Evolutionary conservation across 2,113 vertebrate genomes (phyloP), one percentile per base, ranked within the genome.

Genomic region (Acanthochromis polyacanthus): DNA sequence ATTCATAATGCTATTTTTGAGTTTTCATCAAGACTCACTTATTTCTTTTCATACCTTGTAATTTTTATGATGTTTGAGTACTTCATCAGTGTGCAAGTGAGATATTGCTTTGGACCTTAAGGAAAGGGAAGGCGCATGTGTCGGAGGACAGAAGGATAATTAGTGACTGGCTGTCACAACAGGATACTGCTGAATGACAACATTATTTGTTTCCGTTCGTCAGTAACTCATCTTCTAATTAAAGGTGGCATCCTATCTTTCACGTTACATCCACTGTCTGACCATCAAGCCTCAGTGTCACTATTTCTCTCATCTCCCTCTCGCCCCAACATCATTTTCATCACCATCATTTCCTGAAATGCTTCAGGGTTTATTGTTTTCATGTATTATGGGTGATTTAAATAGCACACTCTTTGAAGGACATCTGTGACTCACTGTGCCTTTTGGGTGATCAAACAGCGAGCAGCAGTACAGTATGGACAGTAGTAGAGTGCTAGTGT

Each of bases 161-260:
- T 81, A 84, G 70, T 52, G 82, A 77, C 60, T 10, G 50, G 76
- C 81, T 90, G 90, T 91, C 89, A 92, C 59, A 87, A 92, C 83
- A 88, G 85, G 82, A 89, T 70, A 46, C 79, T 70, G 65, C 60
- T 83, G 83, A 90, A 90, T 87, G 87, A 91, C 89, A 90, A 69
- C 81, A 76, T 85, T 75, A 89, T 91, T 92, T 89, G 82, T 91
- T 91, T 89, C 79, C 75, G 80, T 88, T 83, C 72, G 3, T 90
- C 84, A 88, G 56, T 65, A 78, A 70, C 72, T 80, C 75, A 82
- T 91, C 83, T 80, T 83, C 63, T 91, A 90, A 93, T 92, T 91
- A 86, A 88, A 87, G 23, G 69, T 87, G 92, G 72, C 90, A 87
- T 45, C 67, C 74, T 30, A 89, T 91, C 88, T 65, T 90, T 90